Percentiles rank a stretch among this genome's conserved stretches.
Evolutionary conservation across 2,888 invertebrate species (phyloP).

Genomic region (Sinelater perroti): DNA sequence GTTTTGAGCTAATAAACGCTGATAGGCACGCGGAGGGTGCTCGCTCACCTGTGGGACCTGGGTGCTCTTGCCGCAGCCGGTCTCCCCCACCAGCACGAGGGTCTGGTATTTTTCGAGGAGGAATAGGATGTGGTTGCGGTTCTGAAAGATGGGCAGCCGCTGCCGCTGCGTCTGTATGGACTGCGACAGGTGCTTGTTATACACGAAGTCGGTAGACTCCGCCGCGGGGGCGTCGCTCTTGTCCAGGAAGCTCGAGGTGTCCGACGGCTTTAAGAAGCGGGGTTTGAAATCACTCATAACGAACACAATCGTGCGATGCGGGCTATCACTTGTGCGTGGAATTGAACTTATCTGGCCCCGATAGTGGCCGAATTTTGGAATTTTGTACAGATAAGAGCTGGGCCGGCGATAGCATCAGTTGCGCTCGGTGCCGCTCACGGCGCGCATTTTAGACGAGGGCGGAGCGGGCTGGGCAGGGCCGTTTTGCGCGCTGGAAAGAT

Average conservation of each 20-base stretch:
- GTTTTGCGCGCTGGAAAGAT: no score
- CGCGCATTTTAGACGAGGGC: no score
- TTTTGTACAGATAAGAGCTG: not conserved
- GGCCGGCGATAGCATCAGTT: no score
- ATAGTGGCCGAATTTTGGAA: not conserved
- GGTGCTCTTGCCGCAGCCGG: conserved; percentile 96
- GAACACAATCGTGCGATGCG: conserved; percentile 17
- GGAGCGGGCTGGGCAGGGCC: no score
- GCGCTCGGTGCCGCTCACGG: no score
- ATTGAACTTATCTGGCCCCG: not conserved
- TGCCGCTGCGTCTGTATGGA: conserved; percentile 86
- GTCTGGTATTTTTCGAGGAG: conserved; percentile 90
- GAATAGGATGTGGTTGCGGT: conserved; percentile 87
- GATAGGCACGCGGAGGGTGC: no score
- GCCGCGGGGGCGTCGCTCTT: conserved; percentile 52
- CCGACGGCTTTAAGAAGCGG: conserved; percentile 57
- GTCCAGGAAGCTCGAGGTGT: conserved; percentile 57
- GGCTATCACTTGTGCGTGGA: conserved; percentile 11
- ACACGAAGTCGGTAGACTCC: conserved; percentile 70
- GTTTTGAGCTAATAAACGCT: conserved; percentile 30
- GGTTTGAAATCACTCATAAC: conserved; percentile 59
- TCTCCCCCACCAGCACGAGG: conserved; percentile 89
- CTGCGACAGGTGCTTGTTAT: conserved; percentile 85
- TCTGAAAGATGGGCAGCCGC: conserved; percentile 85
- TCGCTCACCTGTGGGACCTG: conserved; percentile 90